Base-by-base conservation (phyloP, 2,888 invertebrate species). In the Nasonovia ribisnigri region DNA sequence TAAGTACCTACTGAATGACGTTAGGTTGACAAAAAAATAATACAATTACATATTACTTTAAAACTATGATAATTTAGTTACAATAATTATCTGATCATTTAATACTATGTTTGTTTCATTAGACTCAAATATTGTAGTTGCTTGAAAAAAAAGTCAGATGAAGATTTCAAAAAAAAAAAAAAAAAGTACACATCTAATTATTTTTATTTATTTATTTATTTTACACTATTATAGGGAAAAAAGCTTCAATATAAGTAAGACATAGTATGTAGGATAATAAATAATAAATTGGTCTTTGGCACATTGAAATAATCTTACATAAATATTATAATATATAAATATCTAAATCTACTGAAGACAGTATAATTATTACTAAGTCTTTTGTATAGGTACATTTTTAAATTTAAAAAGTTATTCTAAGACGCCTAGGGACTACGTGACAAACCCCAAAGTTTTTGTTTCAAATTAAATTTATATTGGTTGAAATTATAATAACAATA, bases 231-330 rank as follows among this genome's bases (percentile, higher is more conserved):
- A 86, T 92, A 67, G n/a, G 51, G 88, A 67, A 92, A 88, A 92
- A 92, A 92, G 67, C 67, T 67, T 67, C 46, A 67, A 67, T 88
- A 88, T 67, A 88, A 88, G 36, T 88, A 88, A 67, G 87, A 88
- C 29, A 88, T 92, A 92, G 8, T 54, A 57, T 89, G 77, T 93
- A 92, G 48, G 77, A 77, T 92, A 77, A 93, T 93, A 90, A 93
- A 86, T 84, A 48, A 87, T 88, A 92, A 88, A 92, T 93, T 67
- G 93, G 86, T 93, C 93, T 93, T 93, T 93, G 93, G 93, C 93
- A 93, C 88, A 86, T 93, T 67, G 84, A 87, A 90, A 60, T 90
- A 90, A 93, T 60, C 57, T 90, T 90, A 92, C 88, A 67, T 29
- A 91, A 91, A 36, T 67, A 60, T 57, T 57, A 84, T 43, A 51